Evolutionary conservation across 2,113 vertebrate genomes (phyloP).

Genomic region (Octodon degus): DNA sequence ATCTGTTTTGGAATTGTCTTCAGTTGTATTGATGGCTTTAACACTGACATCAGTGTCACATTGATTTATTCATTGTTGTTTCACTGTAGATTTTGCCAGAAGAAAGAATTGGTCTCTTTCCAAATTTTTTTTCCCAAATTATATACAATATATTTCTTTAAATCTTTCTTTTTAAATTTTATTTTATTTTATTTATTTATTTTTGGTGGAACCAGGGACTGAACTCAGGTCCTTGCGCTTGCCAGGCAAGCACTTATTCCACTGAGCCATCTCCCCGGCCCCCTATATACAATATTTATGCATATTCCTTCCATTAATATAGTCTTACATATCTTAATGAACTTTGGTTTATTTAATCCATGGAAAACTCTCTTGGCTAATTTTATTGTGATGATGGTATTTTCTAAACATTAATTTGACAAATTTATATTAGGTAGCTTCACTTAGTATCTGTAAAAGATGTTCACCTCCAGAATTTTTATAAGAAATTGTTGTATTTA

Average conservation of each 20-base stretch:
- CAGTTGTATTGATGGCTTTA: constrained; percentile 7
- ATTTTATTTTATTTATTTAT: too few relatives aligned
- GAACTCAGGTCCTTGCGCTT: too few relatives aligned
- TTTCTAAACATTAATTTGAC: not conserved
- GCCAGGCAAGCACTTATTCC: too few relatives aligned
- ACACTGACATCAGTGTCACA: not conserved
- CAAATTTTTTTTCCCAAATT: not conserved
- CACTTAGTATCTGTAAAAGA: constrained; percentile 11
- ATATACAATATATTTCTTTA: constrained; percentile 21
- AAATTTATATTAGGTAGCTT: constrained; percentile 26
- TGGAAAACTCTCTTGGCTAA: constrained; percentile 16
- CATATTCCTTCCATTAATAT: not conserved
- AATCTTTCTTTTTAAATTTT: too few relatives aligned
- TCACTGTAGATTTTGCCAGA: not conserved
- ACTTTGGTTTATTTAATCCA: constrained; percentile 20
- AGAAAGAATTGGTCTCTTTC: constrained; percentile 7
- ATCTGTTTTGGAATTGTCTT: not conserved
- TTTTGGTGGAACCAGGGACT: too few relatives aligned
- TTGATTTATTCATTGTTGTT: constrained; percentile 23
- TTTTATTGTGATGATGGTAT: not conserved
- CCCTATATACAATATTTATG: constrained; percentile 26
- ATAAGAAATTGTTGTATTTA: constrained; percentile 22
- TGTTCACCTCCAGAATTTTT: constrained; percentile 45
- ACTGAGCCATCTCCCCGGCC: too few relatives aligned
- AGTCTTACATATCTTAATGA: constrained; percentile 22